Conservation (phyloP, 2,888 invertebrate genomes). For the Ophion slaviceki region DNA sequence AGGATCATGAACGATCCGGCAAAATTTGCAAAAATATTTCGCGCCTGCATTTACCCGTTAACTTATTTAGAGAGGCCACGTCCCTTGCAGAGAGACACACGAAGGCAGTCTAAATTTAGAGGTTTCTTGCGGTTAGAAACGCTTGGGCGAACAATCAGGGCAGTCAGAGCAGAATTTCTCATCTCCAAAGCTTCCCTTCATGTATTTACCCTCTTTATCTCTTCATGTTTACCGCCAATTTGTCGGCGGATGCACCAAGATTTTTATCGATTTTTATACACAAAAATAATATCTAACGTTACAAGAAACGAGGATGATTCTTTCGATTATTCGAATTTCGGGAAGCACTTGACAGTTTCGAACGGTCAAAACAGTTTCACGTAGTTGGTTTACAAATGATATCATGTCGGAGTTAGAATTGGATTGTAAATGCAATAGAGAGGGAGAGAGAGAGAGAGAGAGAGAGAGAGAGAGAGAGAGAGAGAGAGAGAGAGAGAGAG, state of each 20-base stretch:
- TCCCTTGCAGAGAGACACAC: slow-evolving; percentile 4
- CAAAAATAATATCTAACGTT: background rate
- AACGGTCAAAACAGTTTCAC: no score
- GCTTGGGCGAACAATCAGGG: slow-evolving; percentile 54
- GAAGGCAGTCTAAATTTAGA: slow-evolving; percentile 53
- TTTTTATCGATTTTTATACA: background rate
- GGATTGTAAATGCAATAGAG: no score
- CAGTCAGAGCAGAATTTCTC: slow-evolving; percentile 42
- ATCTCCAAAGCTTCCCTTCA: slow-evolving; percentile 31
- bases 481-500: no score
- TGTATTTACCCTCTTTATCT: background rate
- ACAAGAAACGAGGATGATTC: background rate
- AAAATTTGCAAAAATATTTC: slow-evolving; percentile 10
- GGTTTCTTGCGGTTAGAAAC: slow-evolving; percentile 44
- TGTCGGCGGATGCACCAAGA: background rate
- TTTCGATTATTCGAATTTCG: background rate
- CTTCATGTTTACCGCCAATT: slow-evolving; percentile 32
- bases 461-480: no score
- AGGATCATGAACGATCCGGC: background rate
- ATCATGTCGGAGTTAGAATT: no score
- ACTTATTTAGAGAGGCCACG: background rate
- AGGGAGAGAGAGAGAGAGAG: no score
- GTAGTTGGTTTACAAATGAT: no score
- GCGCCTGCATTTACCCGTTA: background rate
- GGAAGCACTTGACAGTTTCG: no score